These are phyloP conservation scores for Montipora sp. DNA, from an alignment of 64 coral and sea anemone genomes.

Conservation along the genomic window DNA sequence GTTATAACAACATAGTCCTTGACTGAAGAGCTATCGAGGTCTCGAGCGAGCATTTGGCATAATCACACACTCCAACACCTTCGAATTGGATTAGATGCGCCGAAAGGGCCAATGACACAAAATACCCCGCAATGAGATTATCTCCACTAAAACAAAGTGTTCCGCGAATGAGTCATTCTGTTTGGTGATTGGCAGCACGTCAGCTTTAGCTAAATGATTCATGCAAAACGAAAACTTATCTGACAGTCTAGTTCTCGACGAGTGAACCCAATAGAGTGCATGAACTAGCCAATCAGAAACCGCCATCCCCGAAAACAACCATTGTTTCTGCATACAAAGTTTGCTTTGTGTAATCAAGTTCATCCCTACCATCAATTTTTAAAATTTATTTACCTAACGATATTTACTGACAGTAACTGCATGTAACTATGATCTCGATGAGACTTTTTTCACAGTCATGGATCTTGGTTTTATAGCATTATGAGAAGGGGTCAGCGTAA, in stretches of 20 bases:
- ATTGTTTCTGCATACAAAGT: neutral
- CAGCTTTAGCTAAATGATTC: conserved; percentile 7
- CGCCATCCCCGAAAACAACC: neutral
- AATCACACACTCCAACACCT: neutral
- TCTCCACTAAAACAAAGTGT: neutral
- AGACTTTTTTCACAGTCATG: no score
- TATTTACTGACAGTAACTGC: no score
- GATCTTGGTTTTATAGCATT: no score
- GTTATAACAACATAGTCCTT: conserved; percentile 29
- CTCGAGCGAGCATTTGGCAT: neutral
- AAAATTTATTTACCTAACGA: neutral
- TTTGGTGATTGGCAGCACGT: conserved; percentile 26
- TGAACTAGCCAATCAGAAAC: conserved; percentile 15
- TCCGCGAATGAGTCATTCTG: conserved; percentile 24
- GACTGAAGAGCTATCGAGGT: conserved; percentile 37
- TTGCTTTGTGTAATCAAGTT: neutral
- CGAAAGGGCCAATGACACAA: neutral
- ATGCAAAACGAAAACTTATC: conserved; percentile 9
- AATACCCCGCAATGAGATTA: conserved; percentile 27
- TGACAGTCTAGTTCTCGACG: neutral
- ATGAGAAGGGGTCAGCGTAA: no score
- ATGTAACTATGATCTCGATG: neutral
- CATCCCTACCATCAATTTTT: neutral
- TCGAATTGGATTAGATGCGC: conserved; percentile 3
- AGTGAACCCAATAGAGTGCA: neutral